A percentile compares a stretch with the other conserved stretches of the same genome.
Conservation (phyloP, 2,113 vertebrate genomes). For the Nicator chloris region DNA sequence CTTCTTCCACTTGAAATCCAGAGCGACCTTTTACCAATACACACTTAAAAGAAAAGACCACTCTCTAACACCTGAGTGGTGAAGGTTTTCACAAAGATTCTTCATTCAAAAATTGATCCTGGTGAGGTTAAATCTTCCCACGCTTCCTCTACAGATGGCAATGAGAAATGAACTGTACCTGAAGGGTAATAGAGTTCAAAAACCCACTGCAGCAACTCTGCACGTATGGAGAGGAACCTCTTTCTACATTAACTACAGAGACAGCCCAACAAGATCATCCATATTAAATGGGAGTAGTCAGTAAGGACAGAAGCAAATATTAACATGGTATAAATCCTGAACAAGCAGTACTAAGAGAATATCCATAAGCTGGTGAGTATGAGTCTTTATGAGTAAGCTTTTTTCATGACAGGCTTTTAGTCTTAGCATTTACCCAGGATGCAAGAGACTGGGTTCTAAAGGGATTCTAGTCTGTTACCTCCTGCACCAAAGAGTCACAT, state of each 20-base stretch:
- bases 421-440: not conserved
- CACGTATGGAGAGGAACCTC: not conserved
- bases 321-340: not conserved
- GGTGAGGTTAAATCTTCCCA: not conserved
- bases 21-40: not conserved
- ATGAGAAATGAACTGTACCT: not conserved
- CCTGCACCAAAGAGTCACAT: not conserved
- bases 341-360: not conserved
- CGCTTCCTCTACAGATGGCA: not conserved
- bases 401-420: not conserved
- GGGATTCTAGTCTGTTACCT: not conserved
- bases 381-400: not conserved
- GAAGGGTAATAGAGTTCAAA: not conserved
- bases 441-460: not conserved
- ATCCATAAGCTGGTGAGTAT: fast-evolving
- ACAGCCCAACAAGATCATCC: not conserved
- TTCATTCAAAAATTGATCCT: not conserved
- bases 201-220: not conserved
- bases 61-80: not conserved
- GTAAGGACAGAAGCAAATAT: not conserved
- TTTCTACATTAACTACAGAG: not conserved
- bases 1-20: not conserved
- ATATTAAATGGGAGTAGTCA: not conserved
- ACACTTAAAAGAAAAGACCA: not conserved
- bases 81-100: not conserved